These are phyloP conservation scores for Chalcis sispes DNA, from an alignment of 2,888 invertebrate species.

Conservation along the genomic window DNA sequence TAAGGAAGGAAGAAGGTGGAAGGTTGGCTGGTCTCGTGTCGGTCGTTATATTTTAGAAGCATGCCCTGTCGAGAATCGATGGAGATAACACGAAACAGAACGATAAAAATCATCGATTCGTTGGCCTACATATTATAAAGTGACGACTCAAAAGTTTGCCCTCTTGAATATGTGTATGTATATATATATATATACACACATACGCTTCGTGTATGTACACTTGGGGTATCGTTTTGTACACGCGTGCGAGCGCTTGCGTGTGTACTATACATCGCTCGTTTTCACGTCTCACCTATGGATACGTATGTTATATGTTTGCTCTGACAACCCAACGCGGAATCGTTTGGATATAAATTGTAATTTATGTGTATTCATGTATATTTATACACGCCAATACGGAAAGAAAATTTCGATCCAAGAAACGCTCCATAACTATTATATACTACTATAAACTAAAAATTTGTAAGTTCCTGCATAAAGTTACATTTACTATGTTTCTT, in stretches of 20 bases:
- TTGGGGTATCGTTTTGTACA: no score
- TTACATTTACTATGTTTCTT: no score
- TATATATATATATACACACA: background rate
- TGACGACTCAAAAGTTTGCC: conserved; percentile 32
- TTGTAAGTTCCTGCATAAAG: no score
- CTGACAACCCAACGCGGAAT: no score
- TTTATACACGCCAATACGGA: no score
- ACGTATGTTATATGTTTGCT: no score
- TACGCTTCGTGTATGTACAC: background rate
- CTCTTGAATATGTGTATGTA: conserved; percentile 24
- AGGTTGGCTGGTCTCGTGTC: conserved; percentile 19
- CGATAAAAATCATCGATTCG: conserved; percentile 54
- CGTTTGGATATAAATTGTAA: no score
- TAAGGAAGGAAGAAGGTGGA: background rate
- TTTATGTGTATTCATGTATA: no score
- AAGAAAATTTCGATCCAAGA: no score
- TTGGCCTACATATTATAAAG: conserved; percentile 53
- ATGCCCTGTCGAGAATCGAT: conserved; percentile 37
- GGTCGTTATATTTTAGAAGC: conserved; percentile 40
- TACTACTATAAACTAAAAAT: no score
- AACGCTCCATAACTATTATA: no score
- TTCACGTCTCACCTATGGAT: background rate
- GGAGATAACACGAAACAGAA: conserved; percentile 43
- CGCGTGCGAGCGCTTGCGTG: background rate
- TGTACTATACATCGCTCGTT: background rate